Evolutionary conservation across 2,888 invertebrate species (phyloP), one percentile per base, ranked within the genome.

Genomic region (Meghimatium bilineatum): DNA sequence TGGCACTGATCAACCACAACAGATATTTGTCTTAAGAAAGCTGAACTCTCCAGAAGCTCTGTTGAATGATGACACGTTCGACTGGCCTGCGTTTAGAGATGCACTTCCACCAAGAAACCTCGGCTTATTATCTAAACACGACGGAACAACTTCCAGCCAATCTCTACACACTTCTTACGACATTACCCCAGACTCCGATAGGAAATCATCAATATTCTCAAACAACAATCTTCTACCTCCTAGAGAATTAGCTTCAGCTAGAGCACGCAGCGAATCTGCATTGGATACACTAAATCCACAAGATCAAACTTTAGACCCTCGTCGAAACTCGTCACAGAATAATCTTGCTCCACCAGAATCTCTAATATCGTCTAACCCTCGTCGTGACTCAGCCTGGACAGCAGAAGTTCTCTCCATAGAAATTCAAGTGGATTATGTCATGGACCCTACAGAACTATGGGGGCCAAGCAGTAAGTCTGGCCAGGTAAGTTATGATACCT

Each of bases 351-450:
- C 77, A 1, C 77, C 82, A 2, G 77, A 63, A 23, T n/a, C 23
- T 17, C 23, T 69, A 26, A 77, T 83, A 32, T 71, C 69, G 17
- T 32, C 63, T 12, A 69, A 60, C 49, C 77, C 77, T 69, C 56
- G 86, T 63, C 44, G 81, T 14, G 66, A 87, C 72, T 72, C 84
- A 69, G 56, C 84, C 80, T 74, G 86, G 86, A 84, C 86, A 80
- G 78, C 84, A 38, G 71, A 80, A 38, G 67, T 85, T 1, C 63
- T 78, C 38, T 60, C 82, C 56, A 72, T 84, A 71, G 82, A 85
- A 82, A 76, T 78, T 26, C 67, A 81, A 34, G 83, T 86, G 86
- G 83, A 86, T 82, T 76, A 85, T 36, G 75, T 77, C 38, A 74
- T 82, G 67, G 81, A 85, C 69, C 81, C 81, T 23, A 74, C 32